These are phyloP conservation scores for Machimus atricapillus DNA, from an alignment of 2,888 invertebrate species.

Conservation along the genomic window DNA sequence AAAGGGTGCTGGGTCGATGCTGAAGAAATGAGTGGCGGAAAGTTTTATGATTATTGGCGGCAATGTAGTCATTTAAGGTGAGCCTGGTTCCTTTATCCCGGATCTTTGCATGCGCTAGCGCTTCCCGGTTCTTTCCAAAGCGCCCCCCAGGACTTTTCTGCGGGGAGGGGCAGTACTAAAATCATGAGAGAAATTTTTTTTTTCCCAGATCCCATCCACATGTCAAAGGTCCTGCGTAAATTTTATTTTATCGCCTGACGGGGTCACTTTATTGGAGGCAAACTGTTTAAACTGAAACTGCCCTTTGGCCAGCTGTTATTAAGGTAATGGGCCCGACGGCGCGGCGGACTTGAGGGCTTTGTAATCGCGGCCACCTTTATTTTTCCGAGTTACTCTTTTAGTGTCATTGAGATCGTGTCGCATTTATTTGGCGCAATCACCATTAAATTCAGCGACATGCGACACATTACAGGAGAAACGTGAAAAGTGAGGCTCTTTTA, in stretches of 20 bases:
- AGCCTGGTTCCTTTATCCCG: background rate
- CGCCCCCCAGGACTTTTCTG: background rate
- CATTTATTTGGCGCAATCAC: background rate
- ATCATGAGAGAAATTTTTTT: background rate
- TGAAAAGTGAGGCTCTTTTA: background rate
- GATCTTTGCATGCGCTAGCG: background rate
- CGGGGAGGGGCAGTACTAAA: background rate
- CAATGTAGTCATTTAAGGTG: slow-evolving; percentile 31
- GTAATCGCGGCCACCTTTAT: background rate
- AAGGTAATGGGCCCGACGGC: background rate
- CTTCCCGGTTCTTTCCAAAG: background rate
- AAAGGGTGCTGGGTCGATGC: slow-evolving; percentile 30
- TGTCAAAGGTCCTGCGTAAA: slow-evolving; percentile 8
- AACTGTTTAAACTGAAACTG: background rate
- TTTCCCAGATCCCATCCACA: background rate
- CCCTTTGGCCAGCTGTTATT: background rate
- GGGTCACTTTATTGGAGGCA: slow-evolving; percentile 22
- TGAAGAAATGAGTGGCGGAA: slow-evolving; percentile 29
- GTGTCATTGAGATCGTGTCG: background rate
- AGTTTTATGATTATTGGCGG: slow-evolving; percentile 40
- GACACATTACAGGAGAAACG: background rate
- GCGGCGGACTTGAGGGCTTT: background rate
- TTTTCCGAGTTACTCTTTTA: background rate
- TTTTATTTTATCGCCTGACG: slow-evolving; percentile 21
- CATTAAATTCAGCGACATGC: background rate